Evolutionary conservation across 1,140 invertebrate genomes (phyloP), one percentile per base, ranked within the genome.

Genomic region (Arctopsyche grandis): DNA sequence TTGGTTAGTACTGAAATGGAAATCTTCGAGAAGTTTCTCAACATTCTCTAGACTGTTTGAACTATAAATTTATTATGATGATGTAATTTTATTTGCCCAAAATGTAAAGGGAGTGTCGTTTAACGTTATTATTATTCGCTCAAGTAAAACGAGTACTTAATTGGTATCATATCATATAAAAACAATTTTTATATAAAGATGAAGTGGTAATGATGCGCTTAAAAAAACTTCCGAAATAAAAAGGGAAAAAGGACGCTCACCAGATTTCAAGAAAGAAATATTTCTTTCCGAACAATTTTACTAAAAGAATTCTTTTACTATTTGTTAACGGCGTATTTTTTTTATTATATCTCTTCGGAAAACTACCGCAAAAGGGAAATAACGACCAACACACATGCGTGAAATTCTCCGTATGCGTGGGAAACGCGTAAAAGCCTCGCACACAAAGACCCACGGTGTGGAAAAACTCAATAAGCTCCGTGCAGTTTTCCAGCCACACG

Each of bases 401-500:
- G 12, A 14, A 52, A 5, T 14, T 52, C 10, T 52, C 48, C 48
- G 10, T 52, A 52, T 12, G 10, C 10, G 48, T 52, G 12, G 3
- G 12, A 52, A 3, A 12, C 16, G 48, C 48, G 48, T 52, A 52
- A 52, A 52, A 52, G 48, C 48, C n/a, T 16, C 12, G 48, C 48
- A 26, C 63, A 14, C 63, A n/a, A 26, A 16, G 24, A 66, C 21
- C 21, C 22, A 38, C 29, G 29, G 29, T 38, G 29, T 12, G 24
- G 63, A 26, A 66, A 66, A 66, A 66, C 63, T 66, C 63, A 66
- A 66, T 66, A 66, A 66, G 21, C 63, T 66, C 63, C 63, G 63
- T 66, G 63, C 63, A 66, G 63, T 66, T 66, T 66, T 71, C 21
- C 38, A 16, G 21, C 14, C 38, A 10, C 38, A 10, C 38, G 69